Conservation (phyloP, 2,888 invertebrate species). For the Pristionchus mayeri region DNA sequence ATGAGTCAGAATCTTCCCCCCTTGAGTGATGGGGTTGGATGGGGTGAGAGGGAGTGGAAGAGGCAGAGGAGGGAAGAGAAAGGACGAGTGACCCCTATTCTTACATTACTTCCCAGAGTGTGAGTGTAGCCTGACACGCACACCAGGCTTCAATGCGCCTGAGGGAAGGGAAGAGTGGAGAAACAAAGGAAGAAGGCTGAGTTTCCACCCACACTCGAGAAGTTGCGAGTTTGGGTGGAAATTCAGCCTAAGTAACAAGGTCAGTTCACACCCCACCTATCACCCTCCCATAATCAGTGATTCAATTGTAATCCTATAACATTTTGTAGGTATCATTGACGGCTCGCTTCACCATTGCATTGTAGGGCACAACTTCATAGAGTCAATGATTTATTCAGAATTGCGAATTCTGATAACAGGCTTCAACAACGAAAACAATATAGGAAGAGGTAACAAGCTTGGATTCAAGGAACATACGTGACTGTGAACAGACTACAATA, state of each 20-base stretch:
- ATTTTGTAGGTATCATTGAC: conserved; percentile 1
- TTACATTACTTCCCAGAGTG: not conserved
- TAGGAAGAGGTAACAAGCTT: not conserved
- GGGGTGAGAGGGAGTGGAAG: not conserved
- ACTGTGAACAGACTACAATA: not conserved
- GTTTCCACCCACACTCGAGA: no score
- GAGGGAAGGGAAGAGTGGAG: not conserved
- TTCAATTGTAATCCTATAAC: not conserved
- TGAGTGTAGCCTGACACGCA: not conserved
- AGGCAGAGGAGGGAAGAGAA: not conserved
- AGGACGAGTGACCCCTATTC: not conserved
- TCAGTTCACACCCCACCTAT: conserved; percentile 4
- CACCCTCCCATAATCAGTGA: not conserved
- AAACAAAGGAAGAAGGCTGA: not conserved
- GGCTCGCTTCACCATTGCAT: conserved; percentile 36
- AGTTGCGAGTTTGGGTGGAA: no score
- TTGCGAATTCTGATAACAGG: not conserved
- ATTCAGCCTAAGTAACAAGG: conserved; percentile 13
- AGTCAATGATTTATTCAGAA: conserved; percentile 15
- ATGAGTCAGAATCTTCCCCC: conserved; percentile 26
- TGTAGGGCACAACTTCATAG: no score
- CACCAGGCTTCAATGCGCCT: conserved; percentile 10
- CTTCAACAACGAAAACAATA: conserved; percentile 16
- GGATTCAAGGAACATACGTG: not conserved
- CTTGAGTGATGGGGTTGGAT: conserved; percentile 39